These are phyloP conservation scores for Monochamus saltuarius DNA, from an alignment of 1,140 invertebrate genomes.

Conservation along the genomic window DNA sequence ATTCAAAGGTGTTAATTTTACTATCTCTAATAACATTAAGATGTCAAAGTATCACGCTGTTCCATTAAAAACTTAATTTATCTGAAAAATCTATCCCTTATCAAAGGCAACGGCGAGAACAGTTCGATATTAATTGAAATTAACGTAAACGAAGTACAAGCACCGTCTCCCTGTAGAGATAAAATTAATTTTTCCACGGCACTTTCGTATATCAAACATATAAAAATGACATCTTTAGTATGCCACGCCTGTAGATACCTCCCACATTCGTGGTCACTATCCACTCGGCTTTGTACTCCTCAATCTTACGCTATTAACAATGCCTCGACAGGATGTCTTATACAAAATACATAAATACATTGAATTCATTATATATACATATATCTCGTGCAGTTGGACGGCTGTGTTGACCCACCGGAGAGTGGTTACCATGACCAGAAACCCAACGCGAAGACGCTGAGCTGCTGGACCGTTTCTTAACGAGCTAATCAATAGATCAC, in stretches of 20 bases:
- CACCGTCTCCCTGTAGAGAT: conserved; percentile 22
- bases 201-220: conserved; percentile 38
- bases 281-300: conserved; percentile 45
- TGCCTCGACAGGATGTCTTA: conserved; percentile 48
- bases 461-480: conserved; percentile 44
- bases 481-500: conserved; percentile 53
- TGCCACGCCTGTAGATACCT: conserved; percentile 44
- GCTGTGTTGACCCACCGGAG: conserved; percentile 8
- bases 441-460: conserved; percentile 22
- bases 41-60: not conserved
- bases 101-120: not conserved
- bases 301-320: conserved; percentile 50
- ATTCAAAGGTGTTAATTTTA: too few relatives aligned
- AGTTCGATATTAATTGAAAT: conserved; percentile 32
- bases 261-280: conserved; percentile 44
- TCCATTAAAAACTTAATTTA: conserved; percentile 13
- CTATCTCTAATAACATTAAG: too few relatives aligned
- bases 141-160: conserved; percentile 27
- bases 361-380: conserved; percentile 52
- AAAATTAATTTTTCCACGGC: conserved; percentile 36
- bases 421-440: conserved; percentile 6
- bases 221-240: conserved; percentile 39
- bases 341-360: conserved; percentile 53
- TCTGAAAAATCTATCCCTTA: not conserved
- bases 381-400: conserved; percentile 42